A percentile compares a stretch with the other conserved stretches of the same genome.
Conservation (phyloP, 2,797 vertebrate species). For the Oreochromis grahami region DNA sequence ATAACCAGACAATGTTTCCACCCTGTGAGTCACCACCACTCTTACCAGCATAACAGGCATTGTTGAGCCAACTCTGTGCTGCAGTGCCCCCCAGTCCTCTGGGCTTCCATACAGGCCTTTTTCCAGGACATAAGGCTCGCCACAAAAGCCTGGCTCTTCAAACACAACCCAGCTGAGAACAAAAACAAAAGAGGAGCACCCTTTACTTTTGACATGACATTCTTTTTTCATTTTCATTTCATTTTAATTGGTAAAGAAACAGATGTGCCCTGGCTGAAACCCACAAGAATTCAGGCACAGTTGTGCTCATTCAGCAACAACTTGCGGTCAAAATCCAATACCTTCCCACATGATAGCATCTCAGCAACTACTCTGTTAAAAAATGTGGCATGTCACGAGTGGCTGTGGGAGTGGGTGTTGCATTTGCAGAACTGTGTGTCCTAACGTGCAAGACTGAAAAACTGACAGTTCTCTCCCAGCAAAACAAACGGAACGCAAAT, state of each 20-base stretch:
- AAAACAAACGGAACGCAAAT: not conserved
- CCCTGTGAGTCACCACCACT: slow-evolving; percentile 19
- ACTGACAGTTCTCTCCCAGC: slow-evolving; percentile 2
- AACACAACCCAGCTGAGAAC: slow-evolving; percentile 87
- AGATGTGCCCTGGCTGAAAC: not conserved
- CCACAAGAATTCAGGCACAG: not conserved
- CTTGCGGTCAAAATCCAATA: not conserved
- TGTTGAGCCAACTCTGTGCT: slow-evolving; percentile 79
- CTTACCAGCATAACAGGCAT: slow-evolving; percentile 89
- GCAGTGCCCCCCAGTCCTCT: slow-evolving; percentile 87
- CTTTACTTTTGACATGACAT: not conserved
- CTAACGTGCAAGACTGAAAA: not conserved
- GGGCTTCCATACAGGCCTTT: slow-evolving; percentile 87
- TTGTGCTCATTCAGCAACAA: not conserved
- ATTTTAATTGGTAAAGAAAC: not conserved
- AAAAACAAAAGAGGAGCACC: not conserved
- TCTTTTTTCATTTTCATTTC: not conserved
- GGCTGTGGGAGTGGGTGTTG: not conserved
- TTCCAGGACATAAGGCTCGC: slow-evolving; percentile 86
- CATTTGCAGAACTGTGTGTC: not conserved
- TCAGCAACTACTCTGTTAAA: not conserved
- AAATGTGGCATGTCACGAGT: not conserved
- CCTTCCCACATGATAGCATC: not conserved
- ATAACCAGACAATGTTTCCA: not conserved
- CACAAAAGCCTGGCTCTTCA: slow-evolving; percentile 86